These are phyloP conservation scores for Leptopterna dolabrata DNA, from an alignment of 2,888 invertebrate species.

Conservation along the genomic window DNA sequence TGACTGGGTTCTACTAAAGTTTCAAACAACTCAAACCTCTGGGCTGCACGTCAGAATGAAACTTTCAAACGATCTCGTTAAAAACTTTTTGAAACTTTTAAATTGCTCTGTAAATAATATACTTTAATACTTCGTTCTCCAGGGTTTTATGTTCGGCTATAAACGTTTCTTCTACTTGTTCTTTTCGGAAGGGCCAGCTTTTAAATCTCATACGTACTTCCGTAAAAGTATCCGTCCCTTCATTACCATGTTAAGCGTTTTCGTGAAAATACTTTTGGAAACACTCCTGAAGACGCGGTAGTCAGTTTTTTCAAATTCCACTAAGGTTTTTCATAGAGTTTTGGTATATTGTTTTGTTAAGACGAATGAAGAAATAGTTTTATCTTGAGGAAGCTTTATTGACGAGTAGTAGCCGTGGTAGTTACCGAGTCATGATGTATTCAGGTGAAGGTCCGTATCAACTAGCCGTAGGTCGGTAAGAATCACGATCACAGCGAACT, in stretches of 20 bases:
- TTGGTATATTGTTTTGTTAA: no score
- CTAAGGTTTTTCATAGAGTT: background rate
- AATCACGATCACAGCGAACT: no score
- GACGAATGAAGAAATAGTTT: no score
- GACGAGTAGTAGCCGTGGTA: no score
- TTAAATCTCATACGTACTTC: background rate
- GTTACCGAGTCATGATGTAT: no score
- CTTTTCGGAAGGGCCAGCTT: background rate
- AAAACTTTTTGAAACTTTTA: background rate
- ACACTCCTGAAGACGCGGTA: background rate
- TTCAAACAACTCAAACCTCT: background rate
- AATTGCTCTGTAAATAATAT: background rate
- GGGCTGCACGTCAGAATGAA: background rate
- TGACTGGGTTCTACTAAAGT: background rate
- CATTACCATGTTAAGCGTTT: background rate
- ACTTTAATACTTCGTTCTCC: background rate
- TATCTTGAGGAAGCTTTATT: no score
- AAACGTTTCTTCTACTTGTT: background rate
- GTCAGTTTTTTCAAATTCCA: no score
- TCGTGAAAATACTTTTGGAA: background rate
- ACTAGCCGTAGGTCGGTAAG: no score
- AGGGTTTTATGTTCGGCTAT: background rate
- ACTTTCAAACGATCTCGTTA: background rate
- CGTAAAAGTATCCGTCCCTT: background rate
- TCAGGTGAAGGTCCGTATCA: no score